phyloP scores from a whole-genome alignment of 2,888 invertebrate genomes.

The Papilio elwesi region DNA sequence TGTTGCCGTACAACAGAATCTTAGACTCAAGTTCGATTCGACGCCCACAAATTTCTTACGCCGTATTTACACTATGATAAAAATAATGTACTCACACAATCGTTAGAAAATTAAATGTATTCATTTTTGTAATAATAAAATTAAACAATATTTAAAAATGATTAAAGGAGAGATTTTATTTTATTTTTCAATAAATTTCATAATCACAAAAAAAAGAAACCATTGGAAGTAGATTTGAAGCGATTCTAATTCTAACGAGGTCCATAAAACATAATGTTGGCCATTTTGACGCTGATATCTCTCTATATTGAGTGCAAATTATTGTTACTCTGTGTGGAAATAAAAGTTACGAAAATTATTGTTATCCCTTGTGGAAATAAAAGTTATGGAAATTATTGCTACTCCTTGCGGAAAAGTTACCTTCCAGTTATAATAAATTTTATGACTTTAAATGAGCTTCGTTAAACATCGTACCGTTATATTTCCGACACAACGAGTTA shows the following conservation, averaged over 20 bases:
- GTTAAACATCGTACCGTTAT: background rate
- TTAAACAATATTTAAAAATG: too few species aligned
- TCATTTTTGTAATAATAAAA: too few species aligned
- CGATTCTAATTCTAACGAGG: conserved; percentile 20
- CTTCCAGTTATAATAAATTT: conserved; percentile 5
- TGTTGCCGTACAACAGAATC: too few species aligned
- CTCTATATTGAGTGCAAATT: conserved; percentile 11
- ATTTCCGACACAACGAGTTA: too few species aligned
- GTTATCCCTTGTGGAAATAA: conserved; percentile 3
- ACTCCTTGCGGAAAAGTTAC: conserved; percentile 13
- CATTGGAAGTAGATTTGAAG: background rate
- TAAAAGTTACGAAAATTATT: too few species aligned
- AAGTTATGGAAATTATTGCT: conserved; percentile 14
- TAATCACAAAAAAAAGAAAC: background rate
- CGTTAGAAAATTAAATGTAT: too few species aligned
- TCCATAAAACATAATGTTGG: conserved; percentile 14
- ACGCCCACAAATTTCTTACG: too few species aligned
- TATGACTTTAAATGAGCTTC: background rate
- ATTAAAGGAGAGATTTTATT: too few species aligned
- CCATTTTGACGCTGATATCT: conserved; percentile 8
- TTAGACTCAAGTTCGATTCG: too few species aligned
- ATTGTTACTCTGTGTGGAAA: conserved; percentile 11
- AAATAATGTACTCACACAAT: too few species aligned
- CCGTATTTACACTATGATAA: too few species aligned
- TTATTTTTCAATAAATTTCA: conserved; percentile 5